phyloP scores from a whole-genome alignment of 2,888 invertebrate genomes.

The Drosophila prolongata region DNA sequence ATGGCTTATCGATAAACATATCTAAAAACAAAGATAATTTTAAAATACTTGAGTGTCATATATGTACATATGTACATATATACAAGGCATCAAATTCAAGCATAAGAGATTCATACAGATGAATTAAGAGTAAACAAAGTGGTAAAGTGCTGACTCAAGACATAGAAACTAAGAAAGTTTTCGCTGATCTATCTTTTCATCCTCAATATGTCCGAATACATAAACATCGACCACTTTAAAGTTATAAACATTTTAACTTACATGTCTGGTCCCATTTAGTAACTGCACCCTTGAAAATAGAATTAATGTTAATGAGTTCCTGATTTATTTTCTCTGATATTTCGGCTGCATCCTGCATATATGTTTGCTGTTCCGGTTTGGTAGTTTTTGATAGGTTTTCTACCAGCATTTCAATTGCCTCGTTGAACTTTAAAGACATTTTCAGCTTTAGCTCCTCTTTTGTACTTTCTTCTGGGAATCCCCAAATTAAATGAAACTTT shows the following conservation, averaged over 20 bases:
- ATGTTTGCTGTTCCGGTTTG: neutral
- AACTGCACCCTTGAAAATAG: constrained; percentile 1
- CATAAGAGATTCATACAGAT: too few relatives aligned
- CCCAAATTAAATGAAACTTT: neutral
- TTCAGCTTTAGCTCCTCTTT: neutral
- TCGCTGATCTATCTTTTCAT: neutral
- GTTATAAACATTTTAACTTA: neutral
- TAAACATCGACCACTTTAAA: too few relatives aligned
- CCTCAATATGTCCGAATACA: too few relatives aligned
- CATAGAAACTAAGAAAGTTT: neutral
- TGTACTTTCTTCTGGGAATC: neutral
- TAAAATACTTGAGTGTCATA: too few relatives aligned
- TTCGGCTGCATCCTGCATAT: constrained; percentile 24
- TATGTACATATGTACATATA: too few relatives aligned
- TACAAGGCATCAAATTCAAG: too few relatives aligned
- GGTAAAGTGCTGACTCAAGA: neutral
- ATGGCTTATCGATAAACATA: neutral
- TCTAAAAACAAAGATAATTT: neutral
- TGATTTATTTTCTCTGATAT: constrained; percentile 1
- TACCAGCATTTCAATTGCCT: neutral
- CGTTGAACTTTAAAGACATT: neutral
- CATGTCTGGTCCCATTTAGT: constrained; percentile 3
- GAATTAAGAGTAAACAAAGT: neutral
- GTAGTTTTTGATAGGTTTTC: neutral
- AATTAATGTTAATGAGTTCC: constrained; percentile 7